A percentile compares a stretch with the other conserved stretches of the same genome.
Conservation (phyloP, 2,113 vertebrate genomes). For the Notiomystis cincta region DNA sequence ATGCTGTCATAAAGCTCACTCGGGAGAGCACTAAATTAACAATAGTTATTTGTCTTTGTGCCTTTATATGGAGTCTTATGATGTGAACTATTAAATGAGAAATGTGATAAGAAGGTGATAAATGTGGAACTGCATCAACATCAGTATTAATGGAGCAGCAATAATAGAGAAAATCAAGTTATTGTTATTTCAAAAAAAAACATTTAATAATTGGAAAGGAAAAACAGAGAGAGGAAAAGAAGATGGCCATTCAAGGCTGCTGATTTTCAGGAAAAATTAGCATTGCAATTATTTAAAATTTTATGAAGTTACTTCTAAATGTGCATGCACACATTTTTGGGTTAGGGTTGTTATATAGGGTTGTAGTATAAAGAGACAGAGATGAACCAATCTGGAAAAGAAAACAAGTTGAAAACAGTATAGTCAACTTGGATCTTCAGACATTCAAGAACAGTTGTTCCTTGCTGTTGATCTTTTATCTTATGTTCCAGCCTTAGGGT, state of each 20-base stretch:
- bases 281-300: not conserved
- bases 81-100: conserved; percentile 15
- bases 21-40: conserved; percentile 20
- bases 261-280: not conserved
- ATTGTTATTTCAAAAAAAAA: not conserved
- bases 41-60: conserved; percentile 13
- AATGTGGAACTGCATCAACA: not conserved
- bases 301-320: not conserved
- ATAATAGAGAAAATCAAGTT: not conserved
- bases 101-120: conserved; percentile 23
- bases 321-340: not conserved
- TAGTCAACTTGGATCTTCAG: not conserved
- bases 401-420: not conserved
- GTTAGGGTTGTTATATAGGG: not conserved
- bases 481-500: not conserved
- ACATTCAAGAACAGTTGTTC: not conserved
- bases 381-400: not conserved
- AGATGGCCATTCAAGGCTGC: not conserved
- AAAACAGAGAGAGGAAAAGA: not conserved
- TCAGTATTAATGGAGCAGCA: not conserved
- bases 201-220: not conserved
- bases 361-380: not conserved
- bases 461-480: not conserved
- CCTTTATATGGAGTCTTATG: conserved; percentile 15
- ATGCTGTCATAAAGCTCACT: not conserved